A percentile compares a stretch with the other conserved stretches of the same genome.
Evolutionary conservation across 2,888 invertebrate species (phyloP).

Genomic region (Macaria liturata): DNA sequence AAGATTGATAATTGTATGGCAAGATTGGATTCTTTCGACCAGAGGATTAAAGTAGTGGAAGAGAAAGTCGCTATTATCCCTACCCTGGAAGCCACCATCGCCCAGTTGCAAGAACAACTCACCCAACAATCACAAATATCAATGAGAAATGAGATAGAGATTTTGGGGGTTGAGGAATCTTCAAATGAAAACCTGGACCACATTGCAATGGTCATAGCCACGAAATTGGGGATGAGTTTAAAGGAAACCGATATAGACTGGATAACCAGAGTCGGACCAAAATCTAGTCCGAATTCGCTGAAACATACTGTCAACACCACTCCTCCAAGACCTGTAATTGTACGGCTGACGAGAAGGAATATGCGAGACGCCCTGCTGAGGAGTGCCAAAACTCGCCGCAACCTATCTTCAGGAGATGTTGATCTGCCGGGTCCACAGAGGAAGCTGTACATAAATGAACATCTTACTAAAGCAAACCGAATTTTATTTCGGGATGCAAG

Average conservation of each 20-base stretch:
- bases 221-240: not conserved
- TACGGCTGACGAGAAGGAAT: not conserved
- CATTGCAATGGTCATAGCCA: not conserved
- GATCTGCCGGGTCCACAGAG: not conserved
- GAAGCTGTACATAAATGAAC: constrained; percentile 3
- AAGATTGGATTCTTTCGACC: too few relatives aligned
- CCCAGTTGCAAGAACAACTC: too few relatives aligned
- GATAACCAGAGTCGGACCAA: not conserved
- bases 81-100: too few relatives aligned
- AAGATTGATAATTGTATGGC: too few relatives aligned
- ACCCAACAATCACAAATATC: too few relatives aligned
- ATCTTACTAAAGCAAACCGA: not conserved
- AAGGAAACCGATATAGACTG: not conserved
- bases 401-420: not conserved
- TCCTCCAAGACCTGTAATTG: not conserved
- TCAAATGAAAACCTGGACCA: not conserved
- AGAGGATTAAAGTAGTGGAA: too few relatives aligned
- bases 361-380: not conserved
- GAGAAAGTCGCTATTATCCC: too few relatives aligned
- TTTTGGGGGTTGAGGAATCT: too few relatives aligned
- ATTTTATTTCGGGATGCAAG: constrained; percentile 2
- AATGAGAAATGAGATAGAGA: too few relatives aligned
- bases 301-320: not conserved
- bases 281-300: not conserved
- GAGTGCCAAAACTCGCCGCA: not conserved